These are phyloP conservation scores for Oscheius sp. DNA, from an alignment of 2,888 invertebrate species.

Conservation along the genomic window DNA sequence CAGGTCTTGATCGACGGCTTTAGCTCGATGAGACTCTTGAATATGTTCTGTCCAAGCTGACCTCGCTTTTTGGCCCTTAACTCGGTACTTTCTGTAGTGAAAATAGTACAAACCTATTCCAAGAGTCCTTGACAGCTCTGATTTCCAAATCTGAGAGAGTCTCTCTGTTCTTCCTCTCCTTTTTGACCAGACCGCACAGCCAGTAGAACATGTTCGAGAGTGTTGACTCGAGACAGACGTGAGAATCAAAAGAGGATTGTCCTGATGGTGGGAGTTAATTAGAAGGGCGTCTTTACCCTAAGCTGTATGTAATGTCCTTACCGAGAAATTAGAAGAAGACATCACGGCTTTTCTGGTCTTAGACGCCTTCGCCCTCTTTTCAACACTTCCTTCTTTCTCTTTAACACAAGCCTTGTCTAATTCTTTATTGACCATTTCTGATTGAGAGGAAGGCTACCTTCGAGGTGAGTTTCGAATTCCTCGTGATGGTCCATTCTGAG, in stretches of 20 bases:
- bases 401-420: too few species aligned
- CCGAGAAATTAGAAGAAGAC: background rate
- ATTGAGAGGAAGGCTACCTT: too few species aligned
- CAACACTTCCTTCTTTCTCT: too few species aligned
- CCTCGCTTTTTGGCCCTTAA: constrained; percentile 53
- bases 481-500: too few species aligned
- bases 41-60: constrained; percentile 50
- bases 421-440: too few species aligned
- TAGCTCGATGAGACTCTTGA: constrained; percentile 46
- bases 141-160: constrained; percentile 20
- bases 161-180: background rate
- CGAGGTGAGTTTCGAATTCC: too few species aligned
- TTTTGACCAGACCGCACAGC: constrained; percentile 17
- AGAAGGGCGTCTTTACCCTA: background rate
- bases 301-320: background rate
- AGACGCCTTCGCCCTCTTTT: background rate
- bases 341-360: background rate
- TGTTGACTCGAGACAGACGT: too few species aligned
- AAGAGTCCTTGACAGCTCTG: constrained; percentile 10
- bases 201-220: constrained; percentile 18
- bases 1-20: constrained; percentile 53
- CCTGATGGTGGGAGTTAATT: too few species aligned
- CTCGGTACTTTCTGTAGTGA: background rate
- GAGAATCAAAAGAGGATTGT: too few species aligned
- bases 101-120: constrained; percentile 12